Base-by-base conservation (phyloP, 2,888 invertebrate species). In the Cremastinae sp. region DNA sequence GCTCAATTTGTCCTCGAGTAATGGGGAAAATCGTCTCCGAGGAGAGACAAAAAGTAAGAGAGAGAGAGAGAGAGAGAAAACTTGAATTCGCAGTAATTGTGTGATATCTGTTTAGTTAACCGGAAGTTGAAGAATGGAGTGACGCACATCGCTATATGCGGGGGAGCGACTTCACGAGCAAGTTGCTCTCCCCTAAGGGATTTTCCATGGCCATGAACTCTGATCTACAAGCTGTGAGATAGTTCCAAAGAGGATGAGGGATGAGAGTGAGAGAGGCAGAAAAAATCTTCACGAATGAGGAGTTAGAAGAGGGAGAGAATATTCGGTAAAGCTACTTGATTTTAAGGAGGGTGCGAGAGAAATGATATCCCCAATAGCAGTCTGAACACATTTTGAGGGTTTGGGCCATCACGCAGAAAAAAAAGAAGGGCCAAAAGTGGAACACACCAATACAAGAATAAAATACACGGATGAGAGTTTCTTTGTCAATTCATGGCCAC, bases 81-180 rank as follows among this genome's bases (percentile, higher is more conserved):
- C 5, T n/a, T n/a, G 35, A n/a, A 49, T 41, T 41, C n/a, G 41
- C 41, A 12, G 41, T 9, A 49, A 49, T 49, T 18, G 20, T 20
- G 18, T 5, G 49, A 20, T 20, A 10, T 14, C 18, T 9, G 16
- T 20, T n/a, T n/a, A 0, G 18, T 28, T 7, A 41, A 14, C 39
- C 68, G 62, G 62, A 62, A 51, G 68, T 22, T 37, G 37, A 18
- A 49, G 59, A 35, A 49, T 16, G 35, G 12, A 56, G 66, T 4
- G 20, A 56, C 14, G 8, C 3, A 53, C 28, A n/a, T 49, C 7
- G n/a, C 39, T 45, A n/a, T 28, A 18, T 10, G 20, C 20, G 10
- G 53, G 39, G 28, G 49, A 75, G 55, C 61, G 70, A 61, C 55
- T 53, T 61, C 47, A 12, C n/a, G 18, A 61, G 53, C 12, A 55